phyloP scores from a whole-genome alignment of 2,888 invertebrate genomes.

The Agriopis marginaria region DNA sequence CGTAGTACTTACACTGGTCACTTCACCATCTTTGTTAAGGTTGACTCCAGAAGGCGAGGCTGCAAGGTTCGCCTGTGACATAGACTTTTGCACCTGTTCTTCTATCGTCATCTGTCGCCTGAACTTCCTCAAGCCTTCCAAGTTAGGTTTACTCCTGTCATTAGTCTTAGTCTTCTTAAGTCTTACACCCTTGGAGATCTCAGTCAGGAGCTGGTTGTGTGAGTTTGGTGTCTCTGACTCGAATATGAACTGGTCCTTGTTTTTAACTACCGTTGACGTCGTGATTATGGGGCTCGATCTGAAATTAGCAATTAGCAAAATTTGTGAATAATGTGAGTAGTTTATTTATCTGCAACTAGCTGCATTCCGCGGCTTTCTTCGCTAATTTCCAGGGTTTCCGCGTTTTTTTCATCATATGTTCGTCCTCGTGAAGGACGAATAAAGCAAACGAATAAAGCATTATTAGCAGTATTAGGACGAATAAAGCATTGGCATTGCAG shows the following conservation, averaged over 20 bases:
- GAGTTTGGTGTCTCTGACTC: conserved; percentile 93
- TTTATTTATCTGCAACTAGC: not conserved
- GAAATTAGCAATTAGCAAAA: conserved; percentile 50
- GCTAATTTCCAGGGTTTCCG: no score
- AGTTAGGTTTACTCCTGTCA: conserved; percentile 94
- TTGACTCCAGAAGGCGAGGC: conserved; percentile 78
- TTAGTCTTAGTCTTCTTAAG: conserved; percentile 92
- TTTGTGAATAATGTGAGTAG: not conserved
- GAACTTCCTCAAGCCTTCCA: conserved; percentile 94
- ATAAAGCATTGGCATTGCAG: no score
- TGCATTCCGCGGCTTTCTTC: no score
- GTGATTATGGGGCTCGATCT: conserved; percentile 88
- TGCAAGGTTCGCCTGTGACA: conserved; percentile 88
- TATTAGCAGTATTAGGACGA: no score
- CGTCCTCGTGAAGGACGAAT: no score
- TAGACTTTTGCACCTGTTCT: conserved; percentile 94
- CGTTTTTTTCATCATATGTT: no score
- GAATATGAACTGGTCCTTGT: conserved; percentile 93
- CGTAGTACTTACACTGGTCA: conserved; percentile 17
- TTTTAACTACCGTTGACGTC: conserved; percentile 87
- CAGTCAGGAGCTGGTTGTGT: conserved; percentile 92
- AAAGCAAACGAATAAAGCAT: no score
- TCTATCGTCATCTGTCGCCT: conserved; percentile 96
- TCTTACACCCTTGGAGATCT: conserved; percentile 92
- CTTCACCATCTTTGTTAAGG: conserved; percentile 26